Evolutionary conservation across 2,113 vertebrate species (phyloP).

Genomic region (Prietella phreatophila): DNA sequence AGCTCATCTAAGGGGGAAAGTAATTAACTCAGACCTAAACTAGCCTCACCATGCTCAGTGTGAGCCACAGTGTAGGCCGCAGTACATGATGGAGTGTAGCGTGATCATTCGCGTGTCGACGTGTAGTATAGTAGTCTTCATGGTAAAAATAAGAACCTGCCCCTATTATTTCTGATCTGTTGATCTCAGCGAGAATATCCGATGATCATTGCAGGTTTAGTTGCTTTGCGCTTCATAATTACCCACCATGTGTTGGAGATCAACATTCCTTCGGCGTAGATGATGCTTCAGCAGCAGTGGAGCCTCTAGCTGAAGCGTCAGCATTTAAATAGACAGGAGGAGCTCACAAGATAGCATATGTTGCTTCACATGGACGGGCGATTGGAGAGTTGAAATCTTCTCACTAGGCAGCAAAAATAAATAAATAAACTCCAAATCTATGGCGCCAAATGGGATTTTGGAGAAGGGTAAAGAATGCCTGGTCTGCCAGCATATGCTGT

Average conservation of each 20-base stretch:
- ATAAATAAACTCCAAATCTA: neutral
- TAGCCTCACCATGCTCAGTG: neutral
- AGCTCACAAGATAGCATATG: slow-evolving; percentile 3
- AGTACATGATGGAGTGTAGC: neutral
- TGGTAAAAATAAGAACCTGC: no score
- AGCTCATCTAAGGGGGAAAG: neutral
- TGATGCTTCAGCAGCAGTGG: neutral
- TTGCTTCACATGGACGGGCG: neutral
- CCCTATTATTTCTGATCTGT: neutral
- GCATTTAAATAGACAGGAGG: neutral
- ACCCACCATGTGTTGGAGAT: slow-evolving; percentile 9
- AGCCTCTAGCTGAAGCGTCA: slow-evolving; percentile 2
- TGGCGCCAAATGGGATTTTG: slow-evolving; percentile 1
- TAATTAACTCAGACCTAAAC: neutral
- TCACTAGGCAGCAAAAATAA: neutral
- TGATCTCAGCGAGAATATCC: neutral
- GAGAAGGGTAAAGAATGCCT: neutral
- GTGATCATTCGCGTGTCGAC: neutral
- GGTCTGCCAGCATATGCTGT: slow-evolving; percentile 21
- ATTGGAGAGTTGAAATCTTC: neutral
- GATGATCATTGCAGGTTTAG: slow-evolving; percentile 6
- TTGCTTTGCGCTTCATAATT: neutral
- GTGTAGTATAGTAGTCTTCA: neutral
- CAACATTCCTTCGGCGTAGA: neutral
- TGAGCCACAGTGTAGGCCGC: neutral